Evolutionary conservation across 2,797 vertebrate species (phyloP).

Genomic region (Falco naumanni): DNA sequence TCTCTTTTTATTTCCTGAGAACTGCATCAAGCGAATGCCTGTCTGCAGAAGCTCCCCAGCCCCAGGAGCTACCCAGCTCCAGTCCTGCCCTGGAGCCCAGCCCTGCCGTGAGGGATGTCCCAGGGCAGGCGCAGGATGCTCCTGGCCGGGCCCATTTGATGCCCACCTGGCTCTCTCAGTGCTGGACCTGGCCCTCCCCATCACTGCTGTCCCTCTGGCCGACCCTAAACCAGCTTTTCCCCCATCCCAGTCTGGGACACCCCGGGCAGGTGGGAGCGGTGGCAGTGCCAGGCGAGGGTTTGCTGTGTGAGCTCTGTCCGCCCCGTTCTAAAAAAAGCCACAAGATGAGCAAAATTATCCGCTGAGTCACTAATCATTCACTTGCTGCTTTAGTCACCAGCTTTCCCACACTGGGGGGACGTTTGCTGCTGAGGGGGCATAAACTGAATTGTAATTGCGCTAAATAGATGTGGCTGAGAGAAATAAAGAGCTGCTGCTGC

Average conservation of each 20-base stretch:
- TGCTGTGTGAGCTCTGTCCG: neutral
- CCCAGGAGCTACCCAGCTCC: neutral
- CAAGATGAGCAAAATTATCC: constrained; percentile 54
- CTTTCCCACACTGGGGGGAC: constrained; percentile 35
- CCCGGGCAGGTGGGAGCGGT: neutral
- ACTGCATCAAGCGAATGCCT: accelerated
- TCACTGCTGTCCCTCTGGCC: neutral
- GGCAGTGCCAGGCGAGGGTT: neutral
- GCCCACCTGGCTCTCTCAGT: accelerated
- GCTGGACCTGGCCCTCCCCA: neutral
- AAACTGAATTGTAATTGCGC: neutral
- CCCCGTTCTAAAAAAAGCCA: constrained; percentile 42
- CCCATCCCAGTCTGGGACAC: neutral
- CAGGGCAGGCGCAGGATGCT: neutral
- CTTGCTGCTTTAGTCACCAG: constrained; percentile 57
- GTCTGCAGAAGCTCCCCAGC: neutral
- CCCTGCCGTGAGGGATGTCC: accelerated
- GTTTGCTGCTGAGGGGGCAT: constrained; percentile 51
- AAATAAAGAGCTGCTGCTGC: neutral
- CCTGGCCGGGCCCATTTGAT: accelerated
- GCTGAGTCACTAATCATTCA: constrained; percentile 68
- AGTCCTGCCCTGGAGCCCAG: neutral
- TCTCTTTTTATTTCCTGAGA: neutral
- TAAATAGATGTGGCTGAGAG: neutral
- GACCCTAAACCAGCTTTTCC: neutral